Evolutionary conservation across 1,140 invertebrate genomes (phyloP), one percentile per base, ranked within the genome.

Genomic region (Papilio machaon): DNA sequence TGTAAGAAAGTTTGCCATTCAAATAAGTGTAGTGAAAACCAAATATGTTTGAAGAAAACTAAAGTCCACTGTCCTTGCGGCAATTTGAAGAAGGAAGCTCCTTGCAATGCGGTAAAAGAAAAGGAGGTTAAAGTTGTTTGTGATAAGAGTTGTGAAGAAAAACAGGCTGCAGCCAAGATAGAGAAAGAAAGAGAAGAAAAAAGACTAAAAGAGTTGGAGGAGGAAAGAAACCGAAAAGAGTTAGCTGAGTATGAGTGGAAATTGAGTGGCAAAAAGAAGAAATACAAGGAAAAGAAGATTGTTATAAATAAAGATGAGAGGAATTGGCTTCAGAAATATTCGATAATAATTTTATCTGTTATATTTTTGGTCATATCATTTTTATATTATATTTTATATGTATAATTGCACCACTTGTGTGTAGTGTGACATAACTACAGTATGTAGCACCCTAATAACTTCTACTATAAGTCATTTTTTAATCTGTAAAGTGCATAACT

Each of bases 1-100:
- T 99, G 98, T 91, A 95, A 95, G 17, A 94, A 95, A 38, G 95
- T 95, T 30, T 99, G 98, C 88, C 98, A 99, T 92, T 91, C 96
- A 35, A 98, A 97, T 17, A 81, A 89, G 0, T 99, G 98, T 92
- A 95, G 96, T 0, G 95, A 95, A 76, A 93, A 96, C 46, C 96
- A 97, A 80, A 84, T 94, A 0, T 99, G 98, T 90, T 96, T 96
- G 54, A 98, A 98, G 83, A 98, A 97, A 90, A 96, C 98, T 0
- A 97, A 97, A 89, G 88, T 98, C 0, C 95, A 95, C 67, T 99
- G 98, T 87, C 93, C 95, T 70, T 99, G 98, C 84, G 96, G 97
- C 81, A 96, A 97, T 81, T 95, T 97, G 5, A 98, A 97, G 88
- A 97, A 96, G 88, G 97, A 98, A 80, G 95, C 97, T 79, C 91